These are phyloP conservation scores for Redunca redunca DNA, from an alignment of 2,113 vertebrate species.

Conservation along the genomic window DNA sequence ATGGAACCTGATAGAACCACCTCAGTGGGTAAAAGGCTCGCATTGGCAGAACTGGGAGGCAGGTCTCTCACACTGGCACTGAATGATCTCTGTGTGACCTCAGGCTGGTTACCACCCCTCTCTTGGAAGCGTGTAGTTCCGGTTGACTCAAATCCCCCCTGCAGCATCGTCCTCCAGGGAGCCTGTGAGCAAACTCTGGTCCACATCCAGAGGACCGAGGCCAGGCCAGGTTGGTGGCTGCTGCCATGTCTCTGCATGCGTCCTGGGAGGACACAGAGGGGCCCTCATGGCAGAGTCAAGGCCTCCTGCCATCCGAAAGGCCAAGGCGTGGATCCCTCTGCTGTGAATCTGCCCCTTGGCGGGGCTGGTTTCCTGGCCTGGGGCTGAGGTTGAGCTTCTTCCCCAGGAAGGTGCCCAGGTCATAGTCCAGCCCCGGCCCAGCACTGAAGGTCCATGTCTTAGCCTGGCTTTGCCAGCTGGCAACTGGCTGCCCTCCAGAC, in stretches of 20 bases:
- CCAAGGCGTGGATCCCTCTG: rapidly evolving
- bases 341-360: not conserved
- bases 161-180: not conserved
- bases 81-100: not conserved
- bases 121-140: rapidly evolving
- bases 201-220: not conserved
- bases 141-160: not conserved
- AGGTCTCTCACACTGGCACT: rapidly evolving
- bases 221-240: rapidly evolving
- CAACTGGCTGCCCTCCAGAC: not conserved
- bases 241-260: rapidly evolving
- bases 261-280: not conserved
- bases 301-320: not conserved
- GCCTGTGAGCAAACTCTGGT: not conserved
- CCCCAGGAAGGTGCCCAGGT: not conserved
- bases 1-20: rapidly evolving
- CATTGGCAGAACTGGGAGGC: not conserved
- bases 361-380: rapidly evolving
- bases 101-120: not conserved
- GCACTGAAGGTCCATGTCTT: rapidly evolving
- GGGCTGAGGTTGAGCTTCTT: not conserved
- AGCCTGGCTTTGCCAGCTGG: not conserved
- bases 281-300: rapidly evolving
- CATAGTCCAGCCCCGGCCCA: not conserved
- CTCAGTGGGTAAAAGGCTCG: not conserved